Conservation (phyloP, 2,797 vertebrate genomes). For the Galagoides demidoff region DNA sequence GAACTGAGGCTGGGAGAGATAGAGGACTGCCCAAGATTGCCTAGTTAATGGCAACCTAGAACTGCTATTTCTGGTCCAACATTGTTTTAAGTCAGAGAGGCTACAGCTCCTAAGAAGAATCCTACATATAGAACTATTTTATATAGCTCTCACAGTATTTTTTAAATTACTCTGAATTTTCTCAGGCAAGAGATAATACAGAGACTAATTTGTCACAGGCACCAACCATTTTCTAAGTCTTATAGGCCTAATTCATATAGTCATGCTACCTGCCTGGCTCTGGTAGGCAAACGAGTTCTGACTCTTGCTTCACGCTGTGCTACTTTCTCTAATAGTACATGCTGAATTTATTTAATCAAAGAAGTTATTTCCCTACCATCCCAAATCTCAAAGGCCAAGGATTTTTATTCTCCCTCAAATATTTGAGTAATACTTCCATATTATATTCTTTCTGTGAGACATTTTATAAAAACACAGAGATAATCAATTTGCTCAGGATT, state of each 20-base stretch:
- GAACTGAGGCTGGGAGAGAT: neutral
- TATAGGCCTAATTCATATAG: conserved; percentile 3
- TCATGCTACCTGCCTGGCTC: neutral
- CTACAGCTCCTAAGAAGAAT: conserved; percentile 7
- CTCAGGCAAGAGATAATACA: neutral
- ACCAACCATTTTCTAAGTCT: neutral
- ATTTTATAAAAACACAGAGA: conserved; percentile 41
- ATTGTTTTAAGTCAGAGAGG: conserved; percentile 49
- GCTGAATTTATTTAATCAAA: conserved; percentile 23
- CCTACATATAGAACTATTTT: neutral
- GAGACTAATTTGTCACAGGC: neutral
- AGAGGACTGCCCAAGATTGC: neutral
- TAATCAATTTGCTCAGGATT: conserved; percentile 10
- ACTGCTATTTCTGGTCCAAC: conserved; percentile 37
- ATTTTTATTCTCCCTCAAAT: neutral
- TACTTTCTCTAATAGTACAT: conserved; percentile 9
- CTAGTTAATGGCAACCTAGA: conserved; percentile 4
- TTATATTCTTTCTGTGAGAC: neutral
- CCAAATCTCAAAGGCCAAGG: conserved; percentile 1
- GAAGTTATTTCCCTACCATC: neutral
- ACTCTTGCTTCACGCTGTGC: neutral
- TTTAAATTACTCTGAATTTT: conserved; percentile 32
- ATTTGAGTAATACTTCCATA: conserved; percentile 31
- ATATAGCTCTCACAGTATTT: neutral
- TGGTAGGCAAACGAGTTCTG: conserved; percentile 41